Evolutionary conservation across 2,113 vertebrate species (phyloP), one percentile per base, ranked within the genome.

Genomic region (Sapajus apella): DNA sequence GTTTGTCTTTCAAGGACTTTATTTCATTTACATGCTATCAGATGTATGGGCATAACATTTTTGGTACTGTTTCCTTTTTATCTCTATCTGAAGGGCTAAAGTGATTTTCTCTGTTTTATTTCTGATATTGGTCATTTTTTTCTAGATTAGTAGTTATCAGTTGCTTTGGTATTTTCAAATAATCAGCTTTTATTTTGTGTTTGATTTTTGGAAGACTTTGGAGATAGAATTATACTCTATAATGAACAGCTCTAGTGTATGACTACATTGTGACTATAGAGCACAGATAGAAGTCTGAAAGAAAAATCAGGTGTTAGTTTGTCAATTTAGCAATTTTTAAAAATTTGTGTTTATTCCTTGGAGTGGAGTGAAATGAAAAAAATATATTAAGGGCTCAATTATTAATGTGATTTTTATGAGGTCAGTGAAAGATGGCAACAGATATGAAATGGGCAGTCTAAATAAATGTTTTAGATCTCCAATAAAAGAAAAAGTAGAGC

Each of bases 391-490:
- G 6, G 20, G 40, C 27, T 94, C 72, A 75, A 1, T 93, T 95
- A 75, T 64, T 76, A 47, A 58, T 80, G 25, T 87, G 27, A 66
- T 56, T 76, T 96, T 81, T 90, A 68, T 79, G 6, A 80, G 35
- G 30, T 77, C 52, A 96, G 5, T 81, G 45, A 80, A 84, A 88
- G 32, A 27, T 35, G 47, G 6, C 21, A 58, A 37, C 56, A 85
- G 35, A 30, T 55, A 40, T 50, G 58, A 21, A 75, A 87, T 93
- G 56, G 40, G 21, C n/a, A 21, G 11, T 68, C 35, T 52, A 94
- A 92, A 76, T 80, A 87, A 64, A 73, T 77, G 3, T 88, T 89
- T 90, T 97, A 84, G n/a, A 75, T 61, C 12, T 56, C 50, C 50
- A 86, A 3, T 89, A 27, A 72, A 72, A 84, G 25, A 55, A 87